These are phyloP conservation scores for Pelodiscus sinensis DNA, from an alignment of 2,113 vertebrate species.

Conservation along the genomic window DNA sequence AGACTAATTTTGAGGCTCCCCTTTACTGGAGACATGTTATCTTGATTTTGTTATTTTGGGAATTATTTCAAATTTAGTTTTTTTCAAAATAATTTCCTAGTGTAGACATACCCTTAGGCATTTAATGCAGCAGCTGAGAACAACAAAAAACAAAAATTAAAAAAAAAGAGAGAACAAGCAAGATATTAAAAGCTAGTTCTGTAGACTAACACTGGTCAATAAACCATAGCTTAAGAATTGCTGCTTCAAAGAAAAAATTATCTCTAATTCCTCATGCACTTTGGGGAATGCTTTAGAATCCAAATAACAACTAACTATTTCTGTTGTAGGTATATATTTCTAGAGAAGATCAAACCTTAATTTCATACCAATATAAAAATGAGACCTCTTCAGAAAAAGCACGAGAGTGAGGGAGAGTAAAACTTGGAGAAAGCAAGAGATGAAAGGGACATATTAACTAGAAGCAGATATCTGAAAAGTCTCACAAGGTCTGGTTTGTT, in stretches of 20 bases:
- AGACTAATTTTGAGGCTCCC: too few species aligned
- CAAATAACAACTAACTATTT: not conserved
- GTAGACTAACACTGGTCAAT: not conserved
- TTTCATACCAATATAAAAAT: not conserved
- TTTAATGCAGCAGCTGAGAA: too few species aligned
- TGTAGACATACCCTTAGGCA: too few species aligned
- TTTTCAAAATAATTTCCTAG: too few species aligned
- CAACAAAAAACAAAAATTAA: not conserved
- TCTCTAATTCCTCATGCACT: not conserved
- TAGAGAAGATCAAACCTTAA: not conserved
- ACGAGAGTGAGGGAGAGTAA: not conserved
- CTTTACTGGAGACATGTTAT: too few species aligned
- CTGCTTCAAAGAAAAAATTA: not conserved
- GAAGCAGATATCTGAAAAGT: conserved; percentile 54
- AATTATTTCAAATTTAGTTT: too few species aligned
- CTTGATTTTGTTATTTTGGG: too few species aligned
- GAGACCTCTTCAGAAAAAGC: not conserved
- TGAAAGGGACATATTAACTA: conserved; percentile 36
- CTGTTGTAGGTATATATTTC: not conserved
- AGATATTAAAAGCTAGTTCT: not conserved
- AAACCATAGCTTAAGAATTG: not conserved
- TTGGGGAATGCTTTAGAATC: not conserved
- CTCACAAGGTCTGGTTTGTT: not conserved
- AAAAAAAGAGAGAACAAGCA: not conserved
- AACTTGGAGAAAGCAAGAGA: conserved; percentile 32